phyloP scores from a whole-genome alignment of 2,888 invertebrate genomes.

The Polyommatus iphigenia region DNA sequence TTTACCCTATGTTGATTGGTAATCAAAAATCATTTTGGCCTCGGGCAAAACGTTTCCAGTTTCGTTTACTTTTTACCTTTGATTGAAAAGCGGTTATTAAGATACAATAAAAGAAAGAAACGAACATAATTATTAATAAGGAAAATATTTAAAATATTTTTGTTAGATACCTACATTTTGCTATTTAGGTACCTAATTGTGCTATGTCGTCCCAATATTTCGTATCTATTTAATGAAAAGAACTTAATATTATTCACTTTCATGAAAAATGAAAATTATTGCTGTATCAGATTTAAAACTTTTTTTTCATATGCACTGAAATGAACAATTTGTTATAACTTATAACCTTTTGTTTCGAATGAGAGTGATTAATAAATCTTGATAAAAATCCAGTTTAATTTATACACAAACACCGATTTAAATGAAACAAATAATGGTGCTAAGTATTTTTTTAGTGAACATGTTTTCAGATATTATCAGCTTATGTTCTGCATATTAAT shows the following conservation, averaged over 20 bases:
- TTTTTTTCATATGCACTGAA: background rate
- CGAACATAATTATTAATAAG: background rate
- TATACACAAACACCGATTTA: slow-evolving; percentile 1
- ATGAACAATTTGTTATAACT: background rate
- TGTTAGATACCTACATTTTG: too few species aligned
- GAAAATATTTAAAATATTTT: too few species aligned
- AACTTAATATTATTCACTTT: too few species aligned
- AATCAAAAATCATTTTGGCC: background rate
- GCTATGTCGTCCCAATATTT: too few species aligned
- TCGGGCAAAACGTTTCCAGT: background rate
- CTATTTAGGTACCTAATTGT: too few species aligned
- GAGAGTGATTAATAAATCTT: background rate
- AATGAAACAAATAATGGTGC: background rate
- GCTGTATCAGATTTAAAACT: too few species aligned
- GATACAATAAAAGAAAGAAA: background rate
- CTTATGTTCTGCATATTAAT: background rate
- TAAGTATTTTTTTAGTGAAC: background rate
- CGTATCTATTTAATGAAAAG: too few species aligned
- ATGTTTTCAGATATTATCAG: slow-evolving; percentile 6
- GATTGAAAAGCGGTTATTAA: background rate
- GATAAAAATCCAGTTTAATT: slow-evolving; percentile 11
- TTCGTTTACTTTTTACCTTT: background rate
- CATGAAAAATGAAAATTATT: too few species aligned
- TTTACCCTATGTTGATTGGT: background rate
- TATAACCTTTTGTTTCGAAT: background rate